Conservation (phyloP, 2,797 vertebrate species). For the Anabas testudineus region DNA sequence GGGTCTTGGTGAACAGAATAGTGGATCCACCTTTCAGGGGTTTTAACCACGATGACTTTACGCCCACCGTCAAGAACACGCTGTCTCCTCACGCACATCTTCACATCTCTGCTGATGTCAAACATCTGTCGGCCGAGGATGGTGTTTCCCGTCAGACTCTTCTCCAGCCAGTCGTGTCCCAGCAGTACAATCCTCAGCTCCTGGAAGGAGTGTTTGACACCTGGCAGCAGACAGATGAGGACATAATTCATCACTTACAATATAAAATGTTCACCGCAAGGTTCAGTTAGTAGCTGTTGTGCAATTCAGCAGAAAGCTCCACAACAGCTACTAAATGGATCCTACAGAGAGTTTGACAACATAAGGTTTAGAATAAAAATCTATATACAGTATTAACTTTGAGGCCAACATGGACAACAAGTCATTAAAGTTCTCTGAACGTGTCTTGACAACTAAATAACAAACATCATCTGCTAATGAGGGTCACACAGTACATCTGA, state of each 20-base stretch:
- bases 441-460: not conserved
- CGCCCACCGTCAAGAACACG: not conserved
- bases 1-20: conserved; percentile 54
- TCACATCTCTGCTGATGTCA: conserved; percentile 55
- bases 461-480: not conserved
- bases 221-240: conserved; percentile 31
- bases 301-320: no score
- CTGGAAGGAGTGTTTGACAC: conserved; percentile 1
- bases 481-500: not conserved
- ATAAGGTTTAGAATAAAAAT: no score
- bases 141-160: conserved; percentile 61
- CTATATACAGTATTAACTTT: not conserved
- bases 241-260: not conserved
- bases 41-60: conserved; percentile 50
- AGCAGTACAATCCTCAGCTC: conserved; percentile 63
- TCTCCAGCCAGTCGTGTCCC: conserved; percentile 61
- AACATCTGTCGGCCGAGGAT: conserved; percentile 57
- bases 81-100: conserved; percentile 61
- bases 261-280: no score
- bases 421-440: not conserved
- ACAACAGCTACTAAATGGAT: no score
- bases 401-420: not conserved
- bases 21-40: conserved; percentile 61
- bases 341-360: no score
- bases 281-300: no score